Evolutionary conservation across 2,888 invertebrate species (phyloP), one percentile per base, ranked within the genome.

Genomic region (Stenotaenia linearis): DNA sequence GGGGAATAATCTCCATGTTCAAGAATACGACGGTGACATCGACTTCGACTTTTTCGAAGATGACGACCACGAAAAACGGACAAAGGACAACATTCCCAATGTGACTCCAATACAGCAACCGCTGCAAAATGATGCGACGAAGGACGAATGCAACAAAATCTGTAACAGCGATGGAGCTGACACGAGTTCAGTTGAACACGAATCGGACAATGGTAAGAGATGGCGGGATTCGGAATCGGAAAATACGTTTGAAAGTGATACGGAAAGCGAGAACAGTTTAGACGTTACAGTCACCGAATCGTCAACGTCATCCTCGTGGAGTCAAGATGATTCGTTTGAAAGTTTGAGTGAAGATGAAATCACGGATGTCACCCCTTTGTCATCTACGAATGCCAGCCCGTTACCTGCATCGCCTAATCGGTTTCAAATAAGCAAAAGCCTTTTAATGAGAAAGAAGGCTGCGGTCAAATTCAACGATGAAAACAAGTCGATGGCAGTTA

Each of bases 11-110:
- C 79, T 83, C 74, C 80, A 79, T 45, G 83, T 82, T 79, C 79
- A 81, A 30, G 82, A 82, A 79, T 80, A 82, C 61, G 81, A 82
- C 78, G 83, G 82, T 23, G 83, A 83, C 79, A 82, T 83, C 30
- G 83, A 83, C 77, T 83, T 82, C 37, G 82, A 82, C 56, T 83
- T 82, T 69, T 83, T 83, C 80, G 82, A 82, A 35, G 81, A 77
- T 21, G 37, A 77, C 40, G 79, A 79, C 15, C 37, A 75, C 3
- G 37, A 40, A 30, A 37, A 40, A 37, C 12, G 1, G 78, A 78
- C 45, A 25, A 40, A 78, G 78, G 37, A 78, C n/a, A 35, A 9
- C 18, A 35, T 15, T 35, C n/a, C 37, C 77, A 37, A 5, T 7
- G 77, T 21, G 25, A 37, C 40, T 40, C 40, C 40, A 40, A 15